Percentiles rank a stretch among this genome's conserved stretches.
Evolutionary conservation across 2,888 invertebrate genomes (phyloP).

Genomic region (Didymodactylos carnosus): DNA sequence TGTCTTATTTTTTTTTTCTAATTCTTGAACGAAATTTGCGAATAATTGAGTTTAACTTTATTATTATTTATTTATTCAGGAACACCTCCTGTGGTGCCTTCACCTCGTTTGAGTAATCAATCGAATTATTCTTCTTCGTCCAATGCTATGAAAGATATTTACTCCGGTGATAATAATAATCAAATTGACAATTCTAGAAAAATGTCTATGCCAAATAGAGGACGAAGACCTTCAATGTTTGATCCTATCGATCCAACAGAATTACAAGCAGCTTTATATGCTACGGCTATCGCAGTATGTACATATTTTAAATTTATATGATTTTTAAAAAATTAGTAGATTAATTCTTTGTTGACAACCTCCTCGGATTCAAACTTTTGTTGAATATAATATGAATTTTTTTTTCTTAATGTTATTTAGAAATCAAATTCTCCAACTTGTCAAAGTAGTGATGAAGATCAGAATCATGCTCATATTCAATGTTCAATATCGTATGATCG

Average conservation of each 20-base stretch:
- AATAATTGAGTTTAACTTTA: not conserved
- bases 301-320: too few species aligned
- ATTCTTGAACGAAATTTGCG: too few species aligned
- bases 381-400: not conserved
- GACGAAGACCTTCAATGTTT: conserved; percentile 13
- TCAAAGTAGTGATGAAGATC: not conserved
- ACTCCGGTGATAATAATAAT: not conserved
- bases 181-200: not conserved
- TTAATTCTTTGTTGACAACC: not conserved
- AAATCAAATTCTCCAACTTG: not conserved
- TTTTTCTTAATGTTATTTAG: not conserved
- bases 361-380: too few species aligned
- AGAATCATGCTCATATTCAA: not conserved
- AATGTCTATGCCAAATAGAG: not conserved
- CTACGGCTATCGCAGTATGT: not conserved
- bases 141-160: not conserved
- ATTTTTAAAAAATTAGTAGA: not conserved
- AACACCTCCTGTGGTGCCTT: not conserved
- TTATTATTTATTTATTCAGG: not conserved
- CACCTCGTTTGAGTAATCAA: not conserved
- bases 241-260: conserved; percentile 14
- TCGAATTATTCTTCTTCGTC: not conserved
- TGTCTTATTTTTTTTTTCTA: too few species aligned
- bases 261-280: conserved; percentile 9
- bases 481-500: not conserved